These are phyloP conservation scores for Sceloporus undulatus DNA, from an alignment of 2,113 vertebrate genomes.

Conservation along the genomic window DNA sequence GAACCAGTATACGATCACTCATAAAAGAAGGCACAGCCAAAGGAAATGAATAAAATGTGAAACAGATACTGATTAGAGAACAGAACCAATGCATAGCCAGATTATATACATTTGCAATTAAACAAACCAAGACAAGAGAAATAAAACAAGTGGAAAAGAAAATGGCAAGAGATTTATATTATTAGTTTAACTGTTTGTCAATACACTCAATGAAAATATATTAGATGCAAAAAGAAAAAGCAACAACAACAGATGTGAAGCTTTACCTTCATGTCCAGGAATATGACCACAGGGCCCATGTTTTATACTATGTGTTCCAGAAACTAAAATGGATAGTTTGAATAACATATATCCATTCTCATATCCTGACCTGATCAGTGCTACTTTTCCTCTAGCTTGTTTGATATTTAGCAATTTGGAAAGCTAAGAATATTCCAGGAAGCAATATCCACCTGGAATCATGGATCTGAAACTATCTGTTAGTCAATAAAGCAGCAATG, in stretches of 20 bases:
- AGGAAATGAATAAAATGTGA: neutral
- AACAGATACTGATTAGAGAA: neutral
- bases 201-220: neutral
- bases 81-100: neutral
- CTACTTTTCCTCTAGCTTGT: neutral
- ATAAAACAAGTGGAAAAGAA: neutral
- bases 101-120: neutral
- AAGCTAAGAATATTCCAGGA: neutral
- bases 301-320: neutral
- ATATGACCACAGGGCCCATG: no score
- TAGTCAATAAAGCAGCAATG: neutral
- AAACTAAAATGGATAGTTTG: neutral
- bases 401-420: neutral
- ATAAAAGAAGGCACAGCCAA: constrained; percentile 4
- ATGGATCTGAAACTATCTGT: neutral
- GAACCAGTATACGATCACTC: neutral
- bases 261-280: neutral
- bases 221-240: neutral
- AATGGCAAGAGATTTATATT: neutral
- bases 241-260: neutral
- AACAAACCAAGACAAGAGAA: neutral
- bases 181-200: neutral
- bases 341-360: neutral
- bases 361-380: neutral
- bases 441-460: neutral